These are phyloP conservation scores for Pangasius krempfi DNA, from an alignment of 2,797 vertebrate species.

Conservation along the genomic window DNA sequence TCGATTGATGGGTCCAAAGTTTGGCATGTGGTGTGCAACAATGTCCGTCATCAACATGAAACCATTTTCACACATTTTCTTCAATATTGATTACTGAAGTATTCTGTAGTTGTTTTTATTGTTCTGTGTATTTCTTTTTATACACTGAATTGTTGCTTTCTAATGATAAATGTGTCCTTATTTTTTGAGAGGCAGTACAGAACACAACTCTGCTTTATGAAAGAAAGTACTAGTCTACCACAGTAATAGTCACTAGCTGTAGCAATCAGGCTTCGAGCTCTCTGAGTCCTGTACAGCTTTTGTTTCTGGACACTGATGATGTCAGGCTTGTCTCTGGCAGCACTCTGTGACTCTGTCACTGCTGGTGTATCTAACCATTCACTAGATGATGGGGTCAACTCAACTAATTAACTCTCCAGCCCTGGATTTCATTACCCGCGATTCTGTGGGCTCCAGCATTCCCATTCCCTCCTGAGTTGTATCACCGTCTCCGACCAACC, in stretches of 20 bases:
- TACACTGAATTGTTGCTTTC: not conserved
- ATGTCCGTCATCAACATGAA: not conserved
- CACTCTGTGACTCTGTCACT: slow-evolving; percentile 19
- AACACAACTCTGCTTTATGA: not conserved
- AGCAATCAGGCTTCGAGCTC: not conserved
- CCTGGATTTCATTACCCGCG: slow-evolving; percentile 79
- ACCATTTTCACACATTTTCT: not conserved
- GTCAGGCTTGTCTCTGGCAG: not conserved
- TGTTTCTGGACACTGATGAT: slow-evolving; percentile 10
- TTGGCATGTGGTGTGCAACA: not conserved
- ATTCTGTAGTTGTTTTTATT: not conserved
- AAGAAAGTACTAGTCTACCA: not conserved
- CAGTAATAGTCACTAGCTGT: not conserved
- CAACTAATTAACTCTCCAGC: slow-evolving; percentile 77
- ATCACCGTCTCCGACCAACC: not conserved
- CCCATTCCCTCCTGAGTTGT: not conserved
- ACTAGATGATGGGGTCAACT: slow-evolving; percentile 76
- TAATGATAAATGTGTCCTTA: not conserved
- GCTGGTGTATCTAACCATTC: slow-evolving; percentile 24
- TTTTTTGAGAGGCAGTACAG: not conserved
- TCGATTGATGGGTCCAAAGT: not conserved
- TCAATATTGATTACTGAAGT: not conserved
- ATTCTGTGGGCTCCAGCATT: slow-evolving; percentile 56
- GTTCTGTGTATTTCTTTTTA: not conserved
- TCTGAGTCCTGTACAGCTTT: not conserved